Conservation (phyloP, 2,113 vertebrate genomes). For the Aphelocoma coerulescens region DNA sequence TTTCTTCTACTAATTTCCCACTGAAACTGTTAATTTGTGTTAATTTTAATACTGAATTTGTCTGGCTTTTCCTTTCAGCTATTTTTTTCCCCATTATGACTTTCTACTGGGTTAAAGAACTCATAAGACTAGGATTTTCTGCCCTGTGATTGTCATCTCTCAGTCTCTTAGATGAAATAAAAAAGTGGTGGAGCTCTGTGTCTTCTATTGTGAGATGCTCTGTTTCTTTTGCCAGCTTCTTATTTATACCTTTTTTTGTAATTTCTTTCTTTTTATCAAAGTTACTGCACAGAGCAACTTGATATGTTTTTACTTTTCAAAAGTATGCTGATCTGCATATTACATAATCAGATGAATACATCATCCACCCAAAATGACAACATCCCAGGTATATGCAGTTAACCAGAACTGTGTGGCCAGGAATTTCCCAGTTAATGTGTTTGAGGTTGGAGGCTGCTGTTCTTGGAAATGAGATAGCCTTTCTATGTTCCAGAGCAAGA, state of each 20-base stretch:
- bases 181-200: not conserved
- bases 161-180: not conserved
- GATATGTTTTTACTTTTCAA: not conserved
- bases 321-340: rapidly evolving
- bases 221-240: not conserved
- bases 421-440: not conserved
- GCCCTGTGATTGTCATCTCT: not conserved
- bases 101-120: not conserved
- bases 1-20: not conserved
- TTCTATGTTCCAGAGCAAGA: not conserved
- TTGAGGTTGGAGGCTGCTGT: not conserved
- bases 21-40: not conserved
- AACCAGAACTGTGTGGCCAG: not conserved
- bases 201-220: not conserved
- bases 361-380: not conserved
- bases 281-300: not conserved
- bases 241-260: not conserved
- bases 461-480: not conserved
- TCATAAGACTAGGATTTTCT: not conserved
- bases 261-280: not conserved
- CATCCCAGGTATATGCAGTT: not conserved
- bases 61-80: not conserved
- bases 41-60: not conserved
- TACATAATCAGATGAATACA: not conserved
- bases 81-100: not conserved